Conservation (phyloP, 2,113 vertebrate species). For the Vulpes vulpes region DNA sequence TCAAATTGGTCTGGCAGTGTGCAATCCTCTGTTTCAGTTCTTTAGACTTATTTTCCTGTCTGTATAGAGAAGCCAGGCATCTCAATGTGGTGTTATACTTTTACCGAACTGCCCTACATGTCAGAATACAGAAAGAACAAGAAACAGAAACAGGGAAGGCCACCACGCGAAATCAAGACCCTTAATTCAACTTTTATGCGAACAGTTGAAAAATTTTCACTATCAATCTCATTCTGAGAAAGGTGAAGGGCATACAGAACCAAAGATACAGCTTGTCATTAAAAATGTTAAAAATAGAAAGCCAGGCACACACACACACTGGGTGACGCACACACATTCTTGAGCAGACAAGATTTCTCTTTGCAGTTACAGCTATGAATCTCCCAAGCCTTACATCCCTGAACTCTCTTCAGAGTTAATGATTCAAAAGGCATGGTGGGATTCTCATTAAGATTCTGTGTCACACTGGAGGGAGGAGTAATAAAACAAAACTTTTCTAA, state of each 20-base stretch:
- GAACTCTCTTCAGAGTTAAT: conserved; percentile 21
- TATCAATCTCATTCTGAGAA: neutral
- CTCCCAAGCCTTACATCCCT: neutral
- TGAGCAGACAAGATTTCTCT: neutral
- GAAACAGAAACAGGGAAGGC: neutral
- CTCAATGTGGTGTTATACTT: neutral
- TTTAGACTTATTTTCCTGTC: neutral
- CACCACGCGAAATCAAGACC: neutral
- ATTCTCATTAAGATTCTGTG: neutral
- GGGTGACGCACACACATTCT: neutral
- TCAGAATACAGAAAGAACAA: neutral
- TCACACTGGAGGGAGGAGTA: neutral
- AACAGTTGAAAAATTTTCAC: conserved; percentile 43
- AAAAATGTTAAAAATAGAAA: conserved; percentile 41
- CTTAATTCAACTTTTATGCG: conserved; percentile 51
- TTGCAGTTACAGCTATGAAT: neutral
- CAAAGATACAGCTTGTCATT: neutral
- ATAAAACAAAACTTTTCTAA: neutral
- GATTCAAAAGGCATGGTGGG: neutral
- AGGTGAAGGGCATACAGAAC: conserved; percentile 20
- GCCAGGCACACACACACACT: neutral
- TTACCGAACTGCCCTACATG: neutral
- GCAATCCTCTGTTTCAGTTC: neutral
- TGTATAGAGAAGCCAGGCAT: neutral
- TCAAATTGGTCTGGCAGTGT: neutral